Evolutionary conservation across 2,797 vertebrate genomes (phyloP), one percentile per base, ranked within the genome.

Genomic region (Babyrousa celebensis): DNA sequence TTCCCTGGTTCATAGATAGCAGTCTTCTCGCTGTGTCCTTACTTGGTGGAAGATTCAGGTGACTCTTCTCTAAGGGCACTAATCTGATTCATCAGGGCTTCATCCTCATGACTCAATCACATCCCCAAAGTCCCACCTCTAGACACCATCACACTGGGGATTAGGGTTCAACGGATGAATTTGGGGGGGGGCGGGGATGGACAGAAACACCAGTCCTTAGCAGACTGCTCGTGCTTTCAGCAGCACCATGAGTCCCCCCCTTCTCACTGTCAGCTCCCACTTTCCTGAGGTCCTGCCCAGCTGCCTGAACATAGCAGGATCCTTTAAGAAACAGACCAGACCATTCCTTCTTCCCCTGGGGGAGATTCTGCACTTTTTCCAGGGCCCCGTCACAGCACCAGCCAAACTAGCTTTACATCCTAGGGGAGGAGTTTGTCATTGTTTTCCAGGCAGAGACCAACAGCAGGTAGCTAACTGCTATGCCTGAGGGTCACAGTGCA

Each of bases 371-470:
- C 23, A 9, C 11, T 6, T 86, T 5, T 67, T 18, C 32, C n/a
- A 16, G 1, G 40, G 27, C 14, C 27, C 62, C 0, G 25, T 17
- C 25, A 18, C 36, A 21, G 58, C n/a, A 6, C 2, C 3, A 3
- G 40, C n/a, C n/a, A 0, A 6, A 3, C 4, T 2, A 93, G 27
- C 9, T n/a, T 18, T 1, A 5, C 6, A 2, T 48, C 27, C 74
- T 43, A 2, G 36, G 43, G n/a, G 12, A 62, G 0, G 16, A 75
- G 14, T 17, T 5, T 20, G 12, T 36, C 23, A 12, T 6, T 36
- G 23, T 79, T 62, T 62, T 27, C 32, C 23, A 54, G 56, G 60
- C 52, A 3, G 9, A 29, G 27, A 52, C 0, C 17, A 58, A 12
- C 4, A 14, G 48, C 62, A 14, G 29, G 0, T 5, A 8, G 2